Base-by-base conservation (phyloP, 2,888 invertebrate genomes). In the Dicyrtomina minuta region DNA sequence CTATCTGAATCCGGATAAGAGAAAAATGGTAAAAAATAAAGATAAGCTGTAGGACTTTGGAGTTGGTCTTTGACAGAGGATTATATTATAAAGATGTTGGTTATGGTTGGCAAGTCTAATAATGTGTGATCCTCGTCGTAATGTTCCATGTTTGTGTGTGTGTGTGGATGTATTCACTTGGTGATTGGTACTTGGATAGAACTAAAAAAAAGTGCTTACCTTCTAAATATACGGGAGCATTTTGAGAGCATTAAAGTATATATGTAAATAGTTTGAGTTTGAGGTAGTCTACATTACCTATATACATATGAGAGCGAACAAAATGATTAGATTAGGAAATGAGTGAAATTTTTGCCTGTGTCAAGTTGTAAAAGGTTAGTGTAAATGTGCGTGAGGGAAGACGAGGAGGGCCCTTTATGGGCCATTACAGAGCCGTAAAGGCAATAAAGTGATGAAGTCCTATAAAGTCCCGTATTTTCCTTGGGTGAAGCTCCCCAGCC, bases 371-470 rank as follows among this genome's bases (percentile, higher is more conserved):
- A 62, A n/a, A 66, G 66, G 61, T 60, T 59, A 70, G 65, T 61
- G 66, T 70, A 66, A 70, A 58, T 43, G 62, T 22, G n/a, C 41
- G 55, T 41, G 56, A 67, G 49, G 59, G 27, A 12, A 55, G 55
- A 66, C n/a, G 20, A 60, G 70, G 41, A n/a, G n/a, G 56, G 68
- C 55, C 60, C 65, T 72, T 70, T 72, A 72, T 72, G 65, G 71
- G 49, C 71, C 65, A 72, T 72, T 65, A 69, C 55, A 61, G 62
- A 66, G 64, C 64, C 59, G 65, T 71, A 68, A 68, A 68, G 56
- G 71, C 69, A 68, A 69, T 72, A 72, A 72, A 68, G 66, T 72
- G 71, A 72, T 69, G 60, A 68, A 71, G 61, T 60, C 66, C 44
- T 33, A 51, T 66, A 55, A 66, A 55, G 53, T 53, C 56, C 39